Evolutionary conservation across 2,888 invertebrate species (phyloP).

Genomic region (Apodemia zela): DNA sequence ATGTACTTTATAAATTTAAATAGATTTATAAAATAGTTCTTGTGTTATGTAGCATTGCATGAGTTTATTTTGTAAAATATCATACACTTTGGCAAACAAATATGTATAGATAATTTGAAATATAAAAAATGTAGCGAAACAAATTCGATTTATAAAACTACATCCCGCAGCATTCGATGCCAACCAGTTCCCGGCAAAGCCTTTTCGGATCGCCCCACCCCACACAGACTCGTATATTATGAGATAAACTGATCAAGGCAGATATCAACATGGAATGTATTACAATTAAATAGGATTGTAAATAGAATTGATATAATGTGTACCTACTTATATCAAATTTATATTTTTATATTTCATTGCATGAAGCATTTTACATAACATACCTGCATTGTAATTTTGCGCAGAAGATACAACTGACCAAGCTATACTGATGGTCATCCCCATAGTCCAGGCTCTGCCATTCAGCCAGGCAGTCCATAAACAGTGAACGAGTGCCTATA

Average conservation of each 20-base stretch:
- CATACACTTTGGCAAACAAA: neutral
- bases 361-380: too few species aligned
- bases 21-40: neutral
- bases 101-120: neutral
- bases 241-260: constrained; percentile 16
- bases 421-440: too few species aligned
- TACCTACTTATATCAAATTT: too few species aligned
- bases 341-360: neutral
- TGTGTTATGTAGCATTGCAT: too few species aligned
- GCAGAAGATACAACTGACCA: too few species aligned
- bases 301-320: neutral
- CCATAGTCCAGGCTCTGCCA: too few species aligned
- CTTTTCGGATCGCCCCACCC: constrained; percentile 40
- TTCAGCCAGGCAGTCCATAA: too few species aligned
- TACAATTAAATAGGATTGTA: neutral
- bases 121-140: neutral
- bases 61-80: neutral
- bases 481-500: too few species aligned
- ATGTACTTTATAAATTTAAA: neutral
- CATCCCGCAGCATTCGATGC: constrained; percentile 70
- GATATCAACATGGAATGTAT: constrained; percentile 6
- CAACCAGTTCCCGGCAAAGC: constrained; percentile 70
- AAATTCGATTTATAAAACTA: neutral
- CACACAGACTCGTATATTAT: constrained; percentile 7
- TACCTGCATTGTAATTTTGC: too few species aligned